A percentile compares a stretch with the other conserved stretches of the same genome.
Conservation (phyloP, 1,140 invertebrate species). For the Magallana angulata region DNA sequence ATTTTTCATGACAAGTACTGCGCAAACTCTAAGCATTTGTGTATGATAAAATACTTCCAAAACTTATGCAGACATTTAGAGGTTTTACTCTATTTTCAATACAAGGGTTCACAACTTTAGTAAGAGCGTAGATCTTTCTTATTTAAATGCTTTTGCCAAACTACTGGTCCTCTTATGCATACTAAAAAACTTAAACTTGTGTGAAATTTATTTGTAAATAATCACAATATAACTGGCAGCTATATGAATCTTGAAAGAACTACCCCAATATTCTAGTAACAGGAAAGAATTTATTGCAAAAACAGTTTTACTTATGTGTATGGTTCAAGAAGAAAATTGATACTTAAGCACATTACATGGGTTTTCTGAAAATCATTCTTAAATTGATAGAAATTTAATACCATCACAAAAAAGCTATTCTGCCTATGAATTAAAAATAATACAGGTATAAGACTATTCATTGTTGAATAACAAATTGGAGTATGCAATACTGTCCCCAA, state of each 20-base stretch:
- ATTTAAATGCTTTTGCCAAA: not conserved
- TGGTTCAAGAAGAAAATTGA: not conserved
- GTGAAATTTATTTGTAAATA: not conserved
- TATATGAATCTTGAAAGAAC: not conserved
- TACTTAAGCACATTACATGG: not conserved
- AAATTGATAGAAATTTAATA: not conserved
- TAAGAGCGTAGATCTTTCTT: not conserved
- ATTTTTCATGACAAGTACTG: too few relatives aligned
- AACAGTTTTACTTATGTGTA: not conserved
- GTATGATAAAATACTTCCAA: not conserved
- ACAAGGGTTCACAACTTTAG: not conserved
- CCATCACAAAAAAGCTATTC: not conserved
- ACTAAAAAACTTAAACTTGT: not conserved
- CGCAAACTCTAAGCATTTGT: not conserved
- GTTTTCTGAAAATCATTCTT: not conserved
- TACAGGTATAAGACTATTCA: not conserved
- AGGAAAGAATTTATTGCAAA: conserved; percentile 11
- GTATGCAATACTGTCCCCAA: not conserved
- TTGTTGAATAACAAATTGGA: not conserved
- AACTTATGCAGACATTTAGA: too few relatives aligned
- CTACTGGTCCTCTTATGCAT: not conserved
- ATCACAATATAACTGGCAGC: not conserved
- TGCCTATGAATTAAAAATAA: not conserved
- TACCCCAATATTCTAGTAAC: not conserved
- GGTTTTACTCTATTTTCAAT: too few relatives aligned